Evolutionary conservation across 2,113 vertebrate species (phyloP).

Genomic region (Triplophysa siluroides): DNA sequence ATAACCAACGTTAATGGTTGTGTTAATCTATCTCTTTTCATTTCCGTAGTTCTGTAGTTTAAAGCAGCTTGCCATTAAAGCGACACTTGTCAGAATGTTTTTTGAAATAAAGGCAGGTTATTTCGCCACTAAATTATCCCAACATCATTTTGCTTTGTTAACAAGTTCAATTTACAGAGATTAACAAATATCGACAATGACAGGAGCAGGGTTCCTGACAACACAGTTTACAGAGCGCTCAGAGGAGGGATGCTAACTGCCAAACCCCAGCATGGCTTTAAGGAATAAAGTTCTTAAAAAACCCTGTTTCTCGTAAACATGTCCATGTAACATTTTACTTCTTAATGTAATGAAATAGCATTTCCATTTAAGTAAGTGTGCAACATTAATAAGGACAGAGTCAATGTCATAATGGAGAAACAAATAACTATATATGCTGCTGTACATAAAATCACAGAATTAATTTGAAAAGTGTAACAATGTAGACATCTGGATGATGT

Average conservation of each 20-base stretch:
- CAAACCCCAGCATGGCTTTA: constrained; percentile 47
- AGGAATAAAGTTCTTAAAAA: constrained; percentile 43
- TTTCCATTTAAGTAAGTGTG: constrained; percentile 12
- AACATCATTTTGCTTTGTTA: not conserved
- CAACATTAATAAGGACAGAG: constrained; percentile 26
- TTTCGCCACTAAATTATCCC: too few species aligned
- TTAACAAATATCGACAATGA: not conserved
- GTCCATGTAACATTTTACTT: constrained; percentile 22
- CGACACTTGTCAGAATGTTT: too few species aligned
- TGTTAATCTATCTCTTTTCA: too few species aligned
- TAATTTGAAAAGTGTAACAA: too few species aligned
- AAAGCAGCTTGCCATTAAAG: too few species aligned
- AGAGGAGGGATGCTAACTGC: constrained; percentile 33
- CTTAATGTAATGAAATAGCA: constrained; percentile 26
- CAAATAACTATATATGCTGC: too few species aligned
- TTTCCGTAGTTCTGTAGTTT: too few species aligned
- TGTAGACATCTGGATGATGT: too few species aligned
- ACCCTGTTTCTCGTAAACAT: constrained; percentile 50
- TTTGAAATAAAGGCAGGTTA: too few species aligned
- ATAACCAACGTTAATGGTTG: too few species aligned
- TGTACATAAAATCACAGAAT: too few species aligned
- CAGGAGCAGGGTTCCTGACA: constrained; percentile 2
- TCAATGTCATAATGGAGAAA: not conserved
- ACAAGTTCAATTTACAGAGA: not conserved
- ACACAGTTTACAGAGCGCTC: constrained; percentile 25